Evolutionary conservation across 2,888 invertebrate species (phyloP).

Genomic region (Drosophila pseudotakahashii): DNA sequence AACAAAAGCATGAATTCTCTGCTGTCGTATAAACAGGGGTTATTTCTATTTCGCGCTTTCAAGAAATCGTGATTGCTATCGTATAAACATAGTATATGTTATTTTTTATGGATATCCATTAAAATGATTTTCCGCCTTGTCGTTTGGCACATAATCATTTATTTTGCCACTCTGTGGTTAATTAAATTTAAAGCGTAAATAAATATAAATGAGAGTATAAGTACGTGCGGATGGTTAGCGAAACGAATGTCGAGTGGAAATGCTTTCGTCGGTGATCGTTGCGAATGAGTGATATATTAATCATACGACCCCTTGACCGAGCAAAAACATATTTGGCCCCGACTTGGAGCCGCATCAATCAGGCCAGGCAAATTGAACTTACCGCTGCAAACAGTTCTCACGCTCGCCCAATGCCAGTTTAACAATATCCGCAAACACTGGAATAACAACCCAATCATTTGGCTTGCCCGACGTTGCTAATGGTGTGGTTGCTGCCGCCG

Average conservation of each 20-base stretch:
- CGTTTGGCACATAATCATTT: conserved; percentile 40
- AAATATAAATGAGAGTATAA: conserved; percentile 24
- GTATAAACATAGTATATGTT: no score
- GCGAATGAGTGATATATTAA: conserved; percentile 37
- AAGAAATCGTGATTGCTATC: no score
- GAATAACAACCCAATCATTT: conserved; percentile 85
- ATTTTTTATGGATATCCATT: conserved; percentile 13
- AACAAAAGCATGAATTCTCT: no score
- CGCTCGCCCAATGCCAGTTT: conserved; percentile 84
- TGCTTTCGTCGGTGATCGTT: conserved; percentile 16
- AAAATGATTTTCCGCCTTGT: conserved; percentile 20
- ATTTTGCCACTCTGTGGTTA: conserved; percentile 53
- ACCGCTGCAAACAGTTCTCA: conserved; percentile 84
- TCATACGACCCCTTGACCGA: conserved; percentile 14
- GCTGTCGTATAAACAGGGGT: no score
- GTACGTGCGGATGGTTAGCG: conserved; percentile 3
- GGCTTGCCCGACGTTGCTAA: conserved; percentile 69
- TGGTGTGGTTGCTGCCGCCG: conserved; percentile 42
- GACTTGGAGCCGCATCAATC: conserved; percentile 33
- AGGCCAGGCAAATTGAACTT: conserved; percentile 57
- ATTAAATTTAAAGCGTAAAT: conserved; percentile 47
- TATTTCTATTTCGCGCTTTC: no score
- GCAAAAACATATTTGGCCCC: conserved; percentile 8
- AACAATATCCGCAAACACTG: conserved; percentile 85
- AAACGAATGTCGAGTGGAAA: conserved; percentile 18